A percentile compares a stretch with the other conserved stretches of the same genome.
Conservation (phyloP, 1,140 invertebrate species). For the Holotrichia oblita region DNA sequence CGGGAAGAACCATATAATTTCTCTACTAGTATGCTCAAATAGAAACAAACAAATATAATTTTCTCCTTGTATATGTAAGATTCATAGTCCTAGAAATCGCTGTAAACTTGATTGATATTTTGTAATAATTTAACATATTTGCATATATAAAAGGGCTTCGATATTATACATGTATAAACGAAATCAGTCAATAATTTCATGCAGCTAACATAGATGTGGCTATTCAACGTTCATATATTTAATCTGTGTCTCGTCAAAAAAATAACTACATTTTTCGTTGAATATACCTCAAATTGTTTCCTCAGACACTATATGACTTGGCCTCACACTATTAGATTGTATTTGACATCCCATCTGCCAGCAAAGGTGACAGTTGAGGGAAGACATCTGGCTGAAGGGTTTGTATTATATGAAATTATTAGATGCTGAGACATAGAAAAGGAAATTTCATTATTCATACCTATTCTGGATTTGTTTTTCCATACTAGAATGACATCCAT, state of each 20-base stretch:
- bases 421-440: too few relatives aligned
- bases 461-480: not conserved
- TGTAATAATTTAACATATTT: not conserved
- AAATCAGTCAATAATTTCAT: constrained; percentile 24
- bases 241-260: not conserved
- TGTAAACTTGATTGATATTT: not conserved
- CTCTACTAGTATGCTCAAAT: not conserved
- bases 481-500: not conserved
- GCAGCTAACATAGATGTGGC: constrained; percentile 1
- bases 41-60: not conserved
- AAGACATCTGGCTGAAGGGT: not conserved
- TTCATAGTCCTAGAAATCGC: not conserved
- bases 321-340: too few relatives aligned
- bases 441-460: too few relatives aligned
- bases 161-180: not conserved
- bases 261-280: constrained; percentile 28
- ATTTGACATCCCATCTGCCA: constrained; percentile 17
- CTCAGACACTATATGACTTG: not conserved
- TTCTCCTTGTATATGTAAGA: not conserved
- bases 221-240: not conserved
- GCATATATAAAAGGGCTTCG: not conserved
- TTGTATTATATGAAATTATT: constrained; percentile 27
- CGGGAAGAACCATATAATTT: too few relatives aligned
- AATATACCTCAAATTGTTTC: constrained; percentile 6
- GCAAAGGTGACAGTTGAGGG: constrained; percentile 2